Percentiles rank a stretch among this genome's conserved stretches.
Evolutionary conservation across 2,888 invertebrate genomes (phyloP).

Genomic region (Ormyrus labotus): DNA sequence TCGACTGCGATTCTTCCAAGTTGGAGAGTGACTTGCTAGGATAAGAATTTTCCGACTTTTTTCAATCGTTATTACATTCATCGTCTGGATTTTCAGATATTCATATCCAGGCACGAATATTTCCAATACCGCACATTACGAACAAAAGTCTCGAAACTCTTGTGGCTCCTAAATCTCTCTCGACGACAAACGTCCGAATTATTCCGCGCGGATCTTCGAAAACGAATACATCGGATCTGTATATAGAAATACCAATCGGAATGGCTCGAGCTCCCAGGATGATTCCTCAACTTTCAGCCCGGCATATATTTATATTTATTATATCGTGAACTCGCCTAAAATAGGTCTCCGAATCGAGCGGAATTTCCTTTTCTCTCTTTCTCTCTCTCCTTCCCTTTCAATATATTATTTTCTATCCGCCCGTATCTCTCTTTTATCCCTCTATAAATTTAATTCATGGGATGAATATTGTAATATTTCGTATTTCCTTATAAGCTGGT

Average conservation of each 20-base stretch:
- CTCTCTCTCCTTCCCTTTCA: neutral
- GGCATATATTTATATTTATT: conserved; percentile 22
- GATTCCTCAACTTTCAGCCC: conserved; percentile 7
- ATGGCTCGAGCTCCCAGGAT: conserved; percentile 12
- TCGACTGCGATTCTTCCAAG: neutral
- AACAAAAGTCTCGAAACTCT: conserved; percentile 39
- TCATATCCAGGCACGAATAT: conserved; percentile 24
- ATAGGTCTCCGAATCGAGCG: neutral
- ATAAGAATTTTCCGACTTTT: conserved; percentile 15
- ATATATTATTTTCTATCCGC: neutral
- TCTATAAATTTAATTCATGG: neutral
- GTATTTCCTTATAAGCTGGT: neutral
- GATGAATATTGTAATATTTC: conserved; percentile 1
- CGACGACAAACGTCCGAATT: conserved; percentile 37
- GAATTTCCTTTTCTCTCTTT: conserved; percentile 2
- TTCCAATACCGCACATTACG: conserved; percentile 39
- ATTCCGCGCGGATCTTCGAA: conserved; percentile 22
- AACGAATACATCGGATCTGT: neutral
- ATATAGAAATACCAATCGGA: conserved; percentile 27
- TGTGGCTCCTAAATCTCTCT: conserved; percentile 27
- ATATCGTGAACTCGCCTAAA: conserved; percentile 1
- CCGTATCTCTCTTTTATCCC: neutral
- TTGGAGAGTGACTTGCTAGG: neutral
- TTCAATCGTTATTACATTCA: conserved; percentile 17
- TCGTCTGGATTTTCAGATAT: conserved; percentile 17